These are phyloP conservation scores for Pluvianellus socialis DNA, from an alignment of 2,113 vertebrate species.

Conservation along the genomic window DNA sequence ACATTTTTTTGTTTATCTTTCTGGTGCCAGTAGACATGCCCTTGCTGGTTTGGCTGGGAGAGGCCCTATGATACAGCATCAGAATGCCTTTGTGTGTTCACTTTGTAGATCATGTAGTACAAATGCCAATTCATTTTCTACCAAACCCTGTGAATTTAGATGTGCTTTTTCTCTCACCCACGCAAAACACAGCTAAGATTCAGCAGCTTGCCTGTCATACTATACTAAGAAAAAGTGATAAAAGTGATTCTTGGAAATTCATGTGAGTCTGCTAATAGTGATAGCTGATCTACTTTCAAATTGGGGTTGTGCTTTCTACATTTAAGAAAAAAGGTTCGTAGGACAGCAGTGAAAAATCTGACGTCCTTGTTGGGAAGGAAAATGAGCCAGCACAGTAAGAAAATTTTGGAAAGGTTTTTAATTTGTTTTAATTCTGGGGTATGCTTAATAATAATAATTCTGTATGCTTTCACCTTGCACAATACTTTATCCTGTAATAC, in stretches of 20 bases:
- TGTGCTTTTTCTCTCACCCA: constrained; percentile 47
- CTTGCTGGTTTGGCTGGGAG: constrained; percentile 54
- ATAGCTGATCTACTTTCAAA: constrained; percentile 14
- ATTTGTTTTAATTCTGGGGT: neutral
- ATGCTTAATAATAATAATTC: neutral
- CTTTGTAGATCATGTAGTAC: neutral
- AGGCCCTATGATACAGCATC: constrained; percentile 29
- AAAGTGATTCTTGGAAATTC: constrained; percentile 41
- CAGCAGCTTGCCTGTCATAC: constrained; percentile 33
- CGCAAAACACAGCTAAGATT: neutral
- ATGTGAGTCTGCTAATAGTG: constrained; percentile 37
- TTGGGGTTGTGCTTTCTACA: neutral
- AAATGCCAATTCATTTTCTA: neutral
- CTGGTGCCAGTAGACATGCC: constrained; percentile 41
- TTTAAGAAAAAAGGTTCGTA: neutral
- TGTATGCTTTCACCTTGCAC: neutral
- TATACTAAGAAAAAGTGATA: constrained; percentile 26
- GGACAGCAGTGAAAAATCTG: neutral
- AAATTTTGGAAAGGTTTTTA: neutral
- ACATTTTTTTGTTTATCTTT: neutral
- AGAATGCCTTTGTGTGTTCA: neutral
- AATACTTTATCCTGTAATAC: neutral
- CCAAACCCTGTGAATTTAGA: constrained; percentile 19
- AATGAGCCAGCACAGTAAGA: neutral
- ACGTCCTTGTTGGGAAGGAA: neutral